Conservation (phyloP, 1,140 invertebrate species). For the Hypsibius dujardini region DNA sequence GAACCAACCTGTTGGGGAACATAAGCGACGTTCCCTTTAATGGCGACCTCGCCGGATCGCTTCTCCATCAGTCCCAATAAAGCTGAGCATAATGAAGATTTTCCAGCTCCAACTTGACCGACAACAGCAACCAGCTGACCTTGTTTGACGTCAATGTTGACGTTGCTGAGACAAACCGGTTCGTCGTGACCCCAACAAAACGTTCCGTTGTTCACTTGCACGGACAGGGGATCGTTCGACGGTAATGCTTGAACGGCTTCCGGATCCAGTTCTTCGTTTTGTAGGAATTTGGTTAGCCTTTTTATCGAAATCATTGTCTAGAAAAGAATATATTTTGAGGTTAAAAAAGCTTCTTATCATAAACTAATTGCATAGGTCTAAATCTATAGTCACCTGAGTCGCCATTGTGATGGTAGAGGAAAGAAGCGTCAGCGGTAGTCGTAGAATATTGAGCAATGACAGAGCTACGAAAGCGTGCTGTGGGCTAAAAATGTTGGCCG, state of each 20-base stretch:
- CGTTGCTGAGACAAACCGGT: background rate
- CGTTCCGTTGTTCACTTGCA: slow-evolving; percentile 19
- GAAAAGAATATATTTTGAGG: background rate
- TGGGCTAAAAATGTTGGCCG: slow-evolving; percentile 56
- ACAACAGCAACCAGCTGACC: slow-evolving; percentile 22
- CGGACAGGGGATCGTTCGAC: background rate
- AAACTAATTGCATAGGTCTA: too few species aligned
- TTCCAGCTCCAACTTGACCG: slow-evolving; percentile 20
- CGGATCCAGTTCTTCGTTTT: slow-evolving; percentile 25
- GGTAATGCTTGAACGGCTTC: background rate
- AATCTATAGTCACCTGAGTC: background rate
- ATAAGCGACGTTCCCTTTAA: slow-evolving; percentile 38
- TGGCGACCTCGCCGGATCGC: background rate
- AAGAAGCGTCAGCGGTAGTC: background rate
- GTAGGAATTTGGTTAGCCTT: slow-evolving; percentile 24
- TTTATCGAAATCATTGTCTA: slow-evolving; percentile 22
- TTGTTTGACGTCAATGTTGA: background rate
- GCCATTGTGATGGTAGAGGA: background rate
- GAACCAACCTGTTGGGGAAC: slow-evolving; percentile 53
- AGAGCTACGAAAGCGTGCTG: slow-evolving; percentile 44
- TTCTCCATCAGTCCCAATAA: background rate
- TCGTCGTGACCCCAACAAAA: slow-evolving; percentile 23
- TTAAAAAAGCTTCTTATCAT: too few species aligned
- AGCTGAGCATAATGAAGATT: slow-evolving; percentile 21
- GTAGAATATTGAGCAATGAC: background rate